Conservation (phyloP, 2,113 vertebrate genomes). For the Leucosticte australis region DNA sequence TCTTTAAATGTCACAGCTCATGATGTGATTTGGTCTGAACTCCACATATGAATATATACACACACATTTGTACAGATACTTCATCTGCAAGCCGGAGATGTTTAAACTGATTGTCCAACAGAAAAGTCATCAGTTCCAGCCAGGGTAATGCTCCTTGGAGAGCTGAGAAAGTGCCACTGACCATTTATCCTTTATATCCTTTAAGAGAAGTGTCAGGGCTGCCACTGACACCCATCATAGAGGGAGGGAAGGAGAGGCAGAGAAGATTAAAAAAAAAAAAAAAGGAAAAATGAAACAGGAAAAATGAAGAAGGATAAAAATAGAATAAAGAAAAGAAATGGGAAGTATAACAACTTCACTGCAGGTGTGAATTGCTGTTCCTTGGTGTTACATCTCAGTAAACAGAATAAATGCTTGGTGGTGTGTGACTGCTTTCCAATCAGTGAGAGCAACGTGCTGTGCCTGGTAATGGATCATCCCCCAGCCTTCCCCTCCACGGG, state of each 20-base stretch:
- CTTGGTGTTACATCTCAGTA: conserved; percentile 60
- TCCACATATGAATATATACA: neutral
- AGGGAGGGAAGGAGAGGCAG: neutral
- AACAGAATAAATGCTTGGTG: conserved; percentile 71
- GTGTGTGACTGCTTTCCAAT: conserved; percentile 72
- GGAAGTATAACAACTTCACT: conserved; percentile 44
- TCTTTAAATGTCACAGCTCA: neutral
- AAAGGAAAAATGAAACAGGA: neutral
- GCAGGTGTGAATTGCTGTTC: conserved; percentile 64
- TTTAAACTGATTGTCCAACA: neutral
- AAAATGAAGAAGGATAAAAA: conserved; percentile 65
- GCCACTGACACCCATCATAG: neutral
- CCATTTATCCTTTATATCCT: neutral
- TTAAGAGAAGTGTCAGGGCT: neutral
- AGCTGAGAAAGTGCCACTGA: neutral
- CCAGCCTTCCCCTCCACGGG: conserved; percentile 33
- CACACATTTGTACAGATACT: neutral
- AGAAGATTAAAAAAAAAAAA: neutral
- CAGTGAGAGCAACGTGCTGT: conserved; percentile 63
- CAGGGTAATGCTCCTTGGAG: neutral
- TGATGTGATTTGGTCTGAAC: neutral
- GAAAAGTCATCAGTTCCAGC: neutral
- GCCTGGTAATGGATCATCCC: conserved; percentile 60
- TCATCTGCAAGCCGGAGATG: neutral
- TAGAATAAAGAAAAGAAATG: conserved; percentile 56